Evolutionary conservation across 2,797 vertebrate species (phyloP).

Genomic region (Myiothlypis chrysogaster): DNA sequence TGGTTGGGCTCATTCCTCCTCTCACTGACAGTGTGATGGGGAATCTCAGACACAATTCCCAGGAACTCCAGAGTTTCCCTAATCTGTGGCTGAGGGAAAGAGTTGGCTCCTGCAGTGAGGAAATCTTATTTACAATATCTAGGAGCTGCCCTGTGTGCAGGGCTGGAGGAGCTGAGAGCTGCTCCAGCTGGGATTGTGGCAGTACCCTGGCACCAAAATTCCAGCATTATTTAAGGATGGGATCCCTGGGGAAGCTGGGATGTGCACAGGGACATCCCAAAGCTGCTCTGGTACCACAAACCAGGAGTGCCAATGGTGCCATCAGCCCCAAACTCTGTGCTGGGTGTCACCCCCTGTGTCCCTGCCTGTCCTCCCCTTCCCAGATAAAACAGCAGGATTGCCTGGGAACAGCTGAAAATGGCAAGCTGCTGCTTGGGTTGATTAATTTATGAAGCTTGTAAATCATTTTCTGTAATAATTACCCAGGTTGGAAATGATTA

Average conservation of each 20-base stretch:
- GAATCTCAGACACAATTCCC: neutral
- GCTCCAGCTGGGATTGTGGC: neutral
- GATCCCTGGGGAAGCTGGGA: accelerated
- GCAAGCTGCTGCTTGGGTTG: neutral
- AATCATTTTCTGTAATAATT: neutral
- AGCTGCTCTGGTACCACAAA: neutral
- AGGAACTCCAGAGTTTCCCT: neutral
- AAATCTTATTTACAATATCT: accelerated
- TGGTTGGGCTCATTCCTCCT: neutral
- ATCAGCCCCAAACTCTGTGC: accelerated
- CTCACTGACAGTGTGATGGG: accelerated
- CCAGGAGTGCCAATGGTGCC: accelerated
- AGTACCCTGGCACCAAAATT: accelerated
- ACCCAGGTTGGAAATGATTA: neutral
- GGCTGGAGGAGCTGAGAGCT: neutral
- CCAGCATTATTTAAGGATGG: accelerated
- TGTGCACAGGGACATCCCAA: neutral
- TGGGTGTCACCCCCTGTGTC: accelerated
- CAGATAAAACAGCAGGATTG: neutral
- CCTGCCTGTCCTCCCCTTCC: too few relatives aligned
- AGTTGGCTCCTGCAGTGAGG: neutral
- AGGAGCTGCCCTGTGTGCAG: neutral
- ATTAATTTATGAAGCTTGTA: neutral
- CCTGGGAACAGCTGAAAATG: neutral
- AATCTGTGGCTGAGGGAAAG: accelerated